Percentiles rank a stretch among this genome's conserved stretches.
Evolutionary conservation across 2,797 vertebrate species (phyloP).

Genomic region (Enteromius thamalakanensis): DNA sequence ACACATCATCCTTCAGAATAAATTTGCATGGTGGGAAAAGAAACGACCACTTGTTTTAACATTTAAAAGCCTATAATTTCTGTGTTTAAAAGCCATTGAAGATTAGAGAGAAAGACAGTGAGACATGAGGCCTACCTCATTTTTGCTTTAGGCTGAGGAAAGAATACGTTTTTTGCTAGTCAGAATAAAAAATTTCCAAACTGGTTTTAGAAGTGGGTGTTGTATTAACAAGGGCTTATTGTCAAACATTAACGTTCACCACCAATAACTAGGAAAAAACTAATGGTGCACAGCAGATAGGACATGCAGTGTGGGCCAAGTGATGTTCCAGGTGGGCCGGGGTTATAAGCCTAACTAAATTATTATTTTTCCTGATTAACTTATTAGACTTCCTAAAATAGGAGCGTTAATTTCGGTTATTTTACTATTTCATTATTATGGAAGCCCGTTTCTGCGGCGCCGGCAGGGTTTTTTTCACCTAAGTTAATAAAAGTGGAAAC

Average conservation of each 20-base stretch:
- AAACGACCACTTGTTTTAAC: background rate
- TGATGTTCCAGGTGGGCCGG: too few species aligned
- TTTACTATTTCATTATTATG: background rate
- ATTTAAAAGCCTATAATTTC: background rate
- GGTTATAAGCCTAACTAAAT: too few species aligned
- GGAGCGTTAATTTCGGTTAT: background rate
- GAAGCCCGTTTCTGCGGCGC: too few species aligned
- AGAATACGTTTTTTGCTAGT: background rate
- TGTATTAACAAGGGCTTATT: background rate
- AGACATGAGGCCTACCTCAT: too few species aligned
- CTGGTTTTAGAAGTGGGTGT: background rate
- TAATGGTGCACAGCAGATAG: too few species aligned
- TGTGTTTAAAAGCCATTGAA: background rate
- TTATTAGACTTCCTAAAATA: too few species aligned
- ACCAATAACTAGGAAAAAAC: too few species aligned
- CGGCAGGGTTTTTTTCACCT: too few species aligned
- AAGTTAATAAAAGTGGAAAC: too few species aligned
- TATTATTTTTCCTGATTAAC: too few species aligned
- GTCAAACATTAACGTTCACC: constrained; percentile 8
- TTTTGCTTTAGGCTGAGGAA: background rate
- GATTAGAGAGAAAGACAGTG: background rate
- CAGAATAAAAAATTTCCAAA: background rate
- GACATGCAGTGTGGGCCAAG: too few species aligned
- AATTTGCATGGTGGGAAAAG: background rate
- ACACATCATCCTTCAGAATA: background rate